A percentile compares a stretch with the other conserved stretches of the same genome.
These are phyloP conservation scores for Chesias legatella DNA, from an alignment of 2,888 invertebrate genomes.

Conservation along the genomic window DNA sequence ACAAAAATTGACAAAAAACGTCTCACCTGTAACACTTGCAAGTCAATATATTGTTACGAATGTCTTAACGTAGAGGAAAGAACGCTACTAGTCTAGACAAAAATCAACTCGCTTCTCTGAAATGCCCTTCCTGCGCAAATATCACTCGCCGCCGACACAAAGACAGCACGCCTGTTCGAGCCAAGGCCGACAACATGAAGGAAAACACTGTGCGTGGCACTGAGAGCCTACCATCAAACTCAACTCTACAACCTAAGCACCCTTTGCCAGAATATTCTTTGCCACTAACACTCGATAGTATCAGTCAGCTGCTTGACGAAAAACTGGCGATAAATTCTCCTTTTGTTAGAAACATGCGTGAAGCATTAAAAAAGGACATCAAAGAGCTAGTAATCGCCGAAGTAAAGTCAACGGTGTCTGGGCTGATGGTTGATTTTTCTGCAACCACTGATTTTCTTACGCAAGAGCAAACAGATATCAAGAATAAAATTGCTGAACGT, in stretches of 20 bases:
- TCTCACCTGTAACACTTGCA: not conserved
- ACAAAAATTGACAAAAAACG: not conserved
- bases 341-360: conserved; percentile 1
- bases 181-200: no score
- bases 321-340: not conserved
- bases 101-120: no score
- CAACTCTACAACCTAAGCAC: no score
- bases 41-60: not conserved
- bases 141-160: no score
- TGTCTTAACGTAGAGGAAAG: not conserved
- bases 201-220: no score
- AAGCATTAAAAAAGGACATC: conserved; percentile 1
- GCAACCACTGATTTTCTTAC: conserved; percentile 18
- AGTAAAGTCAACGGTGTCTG: not conserved
- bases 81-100: not conserved
- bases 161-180: no score
- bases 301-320: not conserved
- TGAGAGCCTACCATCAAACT: no score
- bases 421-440: conserved; percentile 6
- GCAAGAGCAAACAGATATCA: conserved; percentile 11
- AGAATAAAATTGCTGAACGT: not conserved
- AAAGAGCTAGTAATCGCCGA: conserved; percentile 1
- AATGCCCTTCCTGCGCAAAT: no score
- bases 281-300: not conserved
- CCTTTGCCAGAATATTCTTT: no score